A percentile compares a stretch with the other conserved stretches of the same genome.
Conservation (phyloP, 2,888 invertebrate species). For the Spilarctia lutea region DNA sequence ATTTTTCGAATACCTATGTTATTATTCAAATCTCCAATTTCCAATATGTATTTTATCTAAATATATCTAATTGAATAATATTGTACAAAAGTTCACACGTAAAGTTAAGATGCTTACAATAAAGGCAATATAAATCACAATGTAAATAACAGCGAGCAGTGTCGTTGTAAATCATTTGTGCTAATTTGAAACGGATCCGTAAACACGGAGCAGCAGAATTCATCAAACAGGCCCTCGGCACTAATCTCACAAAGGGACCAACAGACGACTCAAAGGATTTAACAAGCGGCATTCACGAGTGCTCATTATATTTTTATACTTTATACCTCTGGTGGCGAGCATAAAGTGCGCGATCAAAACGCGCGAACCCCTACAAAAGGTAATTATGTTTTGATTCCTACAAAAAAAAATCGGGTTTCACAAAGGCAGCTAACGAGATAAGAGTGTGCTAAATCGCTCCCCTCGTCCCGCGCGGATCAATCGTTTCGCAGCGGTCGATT, state of each 20-base stretch:
- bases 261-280: slow-evolving; percentile 82
- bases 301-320: slow-evolving; percentile 87
- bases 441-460: slow-evolving; percentile 86
- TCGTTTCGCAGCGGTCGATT: slow-evolving; percentile 80
- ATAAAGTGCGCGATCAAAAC: slow-evolving; percentile 86
- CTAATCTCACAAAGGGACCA: slow-evolving; percentile 81
- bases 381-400: slow-evolving; percentile 87
- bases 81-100: slow-evolving; percentile 17
- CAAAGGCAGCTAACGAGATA: slow-evolving; percentile 87
- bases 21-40: not conserved
- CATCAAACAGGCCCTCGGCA: slow-evolving; percentile 65
- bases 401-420: slow-evolving; percentile 85
- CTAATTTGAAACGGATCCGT: slow-evolving; percentile 84
- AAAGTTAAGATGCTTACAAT: slow-evolving; percentile 40
- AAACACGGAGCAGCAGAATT: slow-evolving; percentile 66
- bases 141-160: slow-evolving; percentile 70
- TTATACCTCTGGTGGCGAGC: slow-evolving; percentile 78
- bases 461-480: slow-evolving; percentile 80
- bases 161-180: slow-evolving; percentile 76
- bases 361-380: slow-evolving; percentile 86
- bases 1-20: too few relatives aligned
- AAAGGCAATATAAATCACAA: slow-evolving; percentile 67
- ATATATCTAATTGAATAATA: not conserved
- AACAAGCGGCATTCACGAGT: slow-evolving; percentile 84
- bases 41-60: not conserved